phyloP scores from a whole-genome alignment of 2,113 vertebrate species.

The Cephalopterus ornatus region DNA sequence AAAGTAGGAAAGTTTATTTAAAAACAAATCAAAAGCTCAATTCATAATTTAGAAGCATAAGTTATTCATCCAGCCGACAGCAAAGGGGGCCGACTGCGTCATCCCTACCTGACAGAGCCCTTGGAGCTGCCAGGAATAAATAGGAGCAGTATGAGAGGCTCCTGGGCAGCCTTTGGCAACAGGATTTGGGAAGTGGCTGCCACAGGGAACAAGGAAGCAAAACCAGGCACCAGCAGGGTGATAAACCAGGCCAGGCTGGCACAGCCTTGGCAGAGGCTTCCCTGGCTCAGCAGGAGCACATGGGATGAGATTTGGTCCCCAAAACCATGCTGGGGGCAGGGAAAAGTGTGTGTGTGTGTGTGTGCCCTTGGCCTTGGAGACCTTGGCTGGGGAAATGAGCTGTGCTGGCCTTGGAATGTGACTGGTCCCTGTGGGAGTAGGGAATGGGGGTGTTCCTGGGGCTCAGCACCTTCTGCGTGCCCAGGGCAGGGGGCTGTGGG shows the following conservation, averaged over 20 bases:
- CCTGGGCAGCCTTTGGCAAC: not conserved
- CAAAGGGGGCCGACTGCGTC: not conserved
- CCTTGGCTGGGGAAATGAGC: not conserved
- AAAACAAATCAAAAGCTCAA: slow-evolving; percentile 32
- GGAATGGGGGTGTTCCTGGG: not conserved
- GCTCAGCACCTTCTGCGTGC: not conserved
- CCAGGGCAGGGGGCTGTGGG: not conserved
- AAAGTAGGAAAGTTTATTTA: slow-evolving; percentile 60
- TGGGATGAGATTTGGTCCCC: not conserved
- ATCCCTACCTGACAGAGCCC: rapidly evolving
- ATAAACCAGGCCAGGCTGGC: not conserved
- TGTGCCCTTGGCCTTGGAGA: not conserved
- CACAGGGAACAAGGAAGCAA: not conserved
- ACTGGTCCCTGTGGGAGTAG: not conserved
- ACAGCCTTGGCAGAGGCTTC: not conserved
- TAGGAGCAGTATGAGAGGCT: not conserved
- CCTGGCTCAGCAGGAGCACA: rapidly evolving
- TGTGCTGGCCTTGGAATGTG: not conserved
- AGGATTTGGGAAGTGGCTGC: not conserved
- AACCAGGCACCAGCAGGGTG: not conserved
- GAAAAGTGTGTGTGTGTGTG: no score
- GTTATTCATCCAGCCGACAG: not conserved
- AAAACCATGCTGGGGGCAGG: not conserved
- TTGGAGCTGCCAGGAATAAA: not conserved
- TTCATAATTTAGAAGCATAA: slow-evolving; percentile 49